A percentile compares a stretch with the other conserved stretches of the same genome.
Evolutionary conservation across 1,140 invertebrate species (phyloP).

Genomic region (Scaptomyza montana): DNA sequence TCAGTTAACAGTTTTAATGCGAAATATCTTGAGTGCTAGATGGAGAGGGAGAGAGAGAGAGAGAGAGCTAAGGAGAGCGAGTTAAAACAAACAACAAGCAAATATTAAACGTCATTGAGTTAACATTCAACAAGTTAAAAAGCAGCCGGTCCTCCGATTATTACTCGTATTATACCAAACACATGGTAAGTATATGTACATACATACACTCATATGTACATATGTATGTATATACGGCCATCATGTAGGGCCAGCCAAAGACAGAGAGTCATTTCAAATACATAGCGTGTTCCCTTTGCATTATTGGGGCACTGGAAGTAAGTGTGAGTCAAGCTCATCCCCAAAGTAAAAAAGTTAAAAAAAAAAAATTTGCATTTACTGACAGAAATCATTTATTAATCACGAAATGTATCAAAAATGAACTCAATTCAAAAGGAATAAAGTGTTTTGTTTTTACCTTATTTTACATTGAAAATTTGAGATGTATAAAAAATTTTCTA

Average conservation of each 20-base stretch:
- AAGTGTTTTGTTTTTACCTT: no score
- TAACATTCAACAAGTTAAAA: slow-evolving; percentile 16
- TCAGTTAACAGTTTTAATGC: slow-evolving; percentile 41
- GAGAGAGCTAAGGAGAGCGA: background rate
- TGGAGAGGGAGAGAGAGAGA: no score
- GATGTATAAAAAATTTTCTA: no score
- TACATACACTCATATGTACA: background rate
- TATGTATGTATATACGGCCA: no score
- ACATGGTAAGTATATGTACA: background rate
- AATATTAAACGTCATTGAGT: slow-evolving; percentile 15
- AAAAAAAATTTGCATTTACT: no score
- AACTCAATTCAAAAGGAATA: no score
- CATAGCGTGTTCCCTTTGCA: slow-evolving; percentile 7
- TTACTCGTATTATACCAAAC: background rate
- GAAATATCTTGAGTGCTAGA: slow-evolving; percentile 29
- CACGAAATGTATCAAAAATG: no score
- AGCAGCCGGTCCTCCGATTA: slow-evolving; percentile 14
- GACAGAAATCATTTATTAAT: background rate
- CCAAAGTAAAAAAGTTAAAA: no score
- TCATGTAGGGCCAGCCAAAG: no score
- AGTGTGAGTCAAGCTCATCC: no score
- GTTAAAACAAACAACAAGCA: slow-evolving; percentile 1
- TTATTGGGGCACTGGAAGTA: background rate
- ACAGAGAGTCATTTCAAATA: no score
- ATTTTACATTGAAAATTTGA: no score